A percentile compares a stretch with the other conserved stretches of the same genome.
Conservation (phyloP, 2,888 invertebrate species). For the Amiota minor region DNA sequence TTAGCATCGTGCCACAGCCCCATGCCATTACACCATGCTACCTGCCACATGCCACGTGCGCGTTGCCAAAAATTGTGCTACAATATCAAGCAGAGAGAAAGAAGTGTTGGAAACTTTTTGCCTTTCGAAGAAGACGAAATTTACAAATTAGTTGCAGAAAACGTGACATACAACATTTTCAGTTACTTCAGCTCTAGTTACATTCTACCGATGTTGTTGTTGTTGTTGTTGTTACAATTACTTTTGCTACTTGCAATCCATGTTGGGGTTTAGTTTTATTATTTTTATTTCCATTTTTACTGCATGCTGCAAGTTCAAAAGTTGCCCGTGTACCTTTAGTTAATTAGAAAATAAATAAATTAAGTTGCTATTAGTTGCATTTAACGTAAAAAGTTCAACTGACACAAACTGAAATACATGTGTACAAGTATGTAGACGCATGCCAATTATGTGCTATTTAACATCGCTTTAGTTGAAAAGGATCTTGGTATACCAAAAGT, state of each 20-base stretch:
- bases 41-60: background rate
- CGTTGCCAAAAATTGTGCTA: background rate
- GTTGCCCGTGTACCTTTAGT: conserved; percentile 40
- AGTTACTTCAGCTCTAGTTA: conserved; percentile 28
- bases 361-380: conserved; percentile 55
- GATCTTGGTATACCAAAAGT: no score
- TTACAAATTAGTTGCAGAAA: conserved; percentile 65
- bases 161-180: conserved; percentile 58
- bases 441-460: conserved; percentile 5
- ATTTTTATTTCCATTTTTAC: conserved; percentile 5
- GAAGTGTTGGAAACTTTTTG: conserved; percentile 43
- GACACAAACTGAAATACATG: background rate
- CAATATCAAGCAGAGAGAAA: background rate
- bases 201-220: background rate
- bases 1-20: conserved; percentile 19
- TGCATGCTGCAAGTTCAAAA: conserved; percentile 10
- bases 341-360: conserved; percentile 64
- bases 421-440: no score
- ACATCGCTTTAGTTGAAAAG: background rate
- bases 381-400: conserved; percentile 5
- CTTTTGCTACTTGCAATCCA: conserved; percentile 1
- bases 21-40: background rate
- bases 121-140: conserved; percentile 50
- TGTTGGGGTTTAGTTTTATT: background rate
- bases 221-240: conserved; percentile 11